Evolutionary conservation across 1,140 invertebrate species (phyloP).

Genomic region (Melanaphis sacchari): DNA sequence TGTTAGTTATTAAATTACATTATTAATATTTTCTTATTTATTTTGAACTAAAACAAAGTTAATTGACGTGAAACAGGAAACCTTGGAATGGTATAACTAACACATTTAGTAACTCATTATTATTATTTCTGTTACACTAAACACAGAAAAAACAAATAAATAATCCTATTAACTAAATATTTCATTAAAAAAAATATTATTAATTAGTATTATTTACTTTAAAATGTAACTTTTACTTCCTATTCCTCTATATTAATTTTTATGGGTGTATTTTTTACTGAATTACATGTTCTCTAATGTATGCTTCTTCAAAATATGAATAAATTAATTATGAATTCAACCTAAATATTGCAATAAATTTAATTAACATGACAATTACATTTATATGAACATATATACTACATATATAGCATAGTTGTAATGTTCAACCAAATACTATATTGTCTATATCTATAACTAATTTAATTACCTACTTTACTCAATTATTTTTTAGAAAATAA

Average conservation of each 20-base stretch:
- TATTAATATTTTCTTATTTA: background rate
- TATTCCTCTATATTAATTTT: background rate
- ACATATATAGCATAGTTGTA: background rate
- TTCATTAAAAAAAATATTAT: background rate
- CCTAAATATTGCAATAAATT: background rate
- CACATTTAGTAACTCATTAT: background rate
- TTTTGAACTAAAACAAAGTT: background rate
- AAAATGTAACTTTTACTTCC: background rate
- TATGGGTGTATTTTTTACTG: background rate
- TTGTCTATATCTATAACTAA: background rate
- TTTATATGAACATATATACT: background rate
- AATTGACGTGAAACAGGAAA: background rate
- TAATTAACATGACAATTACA: slow-evolving; percentile 17
- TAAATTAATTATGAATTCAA: slow-evolving; percentile 41
- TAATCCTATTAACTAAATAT: background rate
- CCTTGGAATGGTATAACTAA: background rate
- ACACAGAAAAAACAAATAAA: background rate
- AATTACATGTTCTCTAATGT: background rate
- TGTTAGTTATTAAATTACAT: background rate
- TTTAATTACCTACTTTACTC: background rate
- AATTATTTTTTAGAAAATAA: background rate
- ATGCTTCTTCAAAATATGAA: background rate
- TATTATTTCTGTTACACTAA: background rate
- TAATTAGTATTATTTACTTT: background rate
- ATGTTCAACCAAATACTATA: background rate